These are phyloP conservation scores for Gastrophryne carolinensis DNA, from an alignment of 2,797 vertebrate genomes.

Conservation along the genomic window DNA sequence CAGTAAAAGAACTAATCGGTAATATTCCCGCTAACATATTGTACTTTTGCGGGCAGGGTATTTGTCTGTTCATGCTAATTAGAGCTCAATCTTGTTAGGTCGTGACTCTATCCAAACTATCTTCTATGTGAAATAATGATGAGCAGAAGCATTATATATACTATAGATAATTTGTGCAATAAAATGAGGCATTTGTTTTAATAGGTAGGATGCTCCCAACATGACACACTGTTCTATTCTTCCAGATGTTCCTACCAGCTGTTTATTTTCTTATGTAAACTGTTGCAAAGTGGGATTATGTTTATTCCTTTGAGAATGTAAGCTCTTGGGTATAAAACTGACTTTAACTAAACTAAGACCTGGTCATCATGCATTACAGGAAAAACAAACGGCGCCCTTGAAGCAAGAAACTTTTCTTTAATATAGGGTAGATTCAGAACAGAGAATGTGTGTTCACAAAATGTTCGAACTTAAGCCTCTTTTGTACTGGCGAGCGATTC, in stretches of 20 bases:
- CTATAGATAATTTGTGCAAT: slow-evolving; percentile 25
- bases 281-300: background rate
- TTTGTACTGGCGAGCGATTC: no score
- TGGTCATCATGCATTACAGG: background rate
- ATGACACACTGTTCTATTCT: background rate
- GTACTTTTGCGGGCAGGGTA: background rate
- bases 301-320: background rate
- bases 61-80: background rate
- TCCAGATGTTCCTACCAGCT: slow-evolving; percentile 21
- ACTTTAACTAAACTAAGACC: background rate
- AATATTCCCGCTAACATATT: slow-evolving; percentile 22
- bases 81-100: background rate
- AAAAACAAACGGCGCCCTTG: no score
- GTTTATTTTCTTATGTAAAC: background rate
- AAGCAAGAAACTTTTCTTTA: no score
- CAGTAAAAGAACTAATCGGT: background rate
- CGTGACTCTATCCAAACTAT: background rate
- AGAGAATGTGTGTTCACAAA: no score
- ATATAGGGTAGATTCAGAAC: no score
- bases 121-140: background rate
- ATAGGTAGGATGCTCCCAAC: slow-evolving; percentile 3
- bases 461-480: no score
- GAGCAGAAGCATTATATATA: slow-evolving; percentile 19
- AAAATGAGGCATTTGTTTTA: slow-evolving; percentile 33
- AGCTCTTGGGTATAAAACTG: background rate